phyloP scores from a whole-genome alignment of 1,140 invertebrate species.

The Formica exsecta region DNA sequence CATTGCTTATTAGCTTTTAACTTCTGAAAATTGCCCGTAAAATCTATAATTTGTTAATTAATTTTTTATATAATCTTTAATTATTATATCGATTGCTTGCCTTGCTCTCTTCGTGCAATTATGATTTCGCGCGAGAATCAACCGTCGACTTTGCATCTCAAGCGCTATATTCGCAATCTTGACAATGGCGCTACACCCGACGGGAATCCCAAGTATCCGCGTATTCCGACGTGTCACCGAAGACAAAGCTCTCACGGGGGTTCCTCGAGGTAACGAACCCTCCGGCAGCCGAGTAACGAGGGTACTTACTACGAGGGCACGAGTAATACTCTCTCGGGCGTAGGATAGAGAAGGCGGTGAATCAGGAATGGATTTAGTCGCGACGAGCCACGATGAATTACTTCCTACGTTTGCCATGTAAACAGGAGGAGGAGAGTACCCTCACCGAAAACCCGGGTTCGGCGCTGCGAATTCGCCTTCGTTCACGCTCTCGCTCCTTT shows the following conservation, averaged over 20 bases:
- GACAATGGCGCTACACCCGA: constrained; percentile 38
- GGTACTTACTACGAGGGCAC: constrained; percentile 26
- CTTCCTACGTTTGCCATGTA: constrained; percentile 78
- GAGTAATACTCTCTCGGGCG: constrained; percentile 10
- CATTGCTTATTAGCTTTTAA: neutral
- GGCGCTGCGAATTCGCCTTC: constrained; percentile 35
- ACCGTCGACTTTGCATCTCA: neutral
- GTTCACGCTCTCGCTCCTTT: constrained; percentile 1
- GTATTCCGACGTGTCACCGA: constrained; percentile 37
- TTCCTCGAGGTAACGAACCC: constrained; percentile 47
- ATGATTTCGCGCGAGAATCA: constrained; percentile 27
- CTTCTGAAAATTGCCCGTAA: neutral
- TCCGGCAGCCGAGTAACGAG: constrained; percentile 58
- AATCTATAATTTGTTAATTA: neutral
- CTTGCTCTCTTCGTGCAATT: constrained; percentile 19
- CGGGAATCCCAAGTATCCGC: constrained; percentile 19
- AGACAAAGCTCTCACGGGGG: constrained; percentile 53
- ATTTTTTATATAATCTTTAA: too few relatives aligned
- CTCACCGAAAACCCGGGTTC: constrained; percentile 45
- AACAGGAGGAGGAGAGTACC: constrained; percentile 68
- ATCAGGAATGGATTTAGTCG: constrained; percentile 58
- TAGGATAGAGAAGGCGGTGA: neutral
- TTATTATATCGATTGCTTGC: neutral
- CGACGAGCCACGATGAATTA: constrained; percentile 75
- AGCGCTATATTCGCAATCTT: neutral